These are phyloP conservation scores for Aphaenogaster ashmeadi DNA, from an alignment of 1,140 invertebrate species.

Conservation along the genomic window DNA sequence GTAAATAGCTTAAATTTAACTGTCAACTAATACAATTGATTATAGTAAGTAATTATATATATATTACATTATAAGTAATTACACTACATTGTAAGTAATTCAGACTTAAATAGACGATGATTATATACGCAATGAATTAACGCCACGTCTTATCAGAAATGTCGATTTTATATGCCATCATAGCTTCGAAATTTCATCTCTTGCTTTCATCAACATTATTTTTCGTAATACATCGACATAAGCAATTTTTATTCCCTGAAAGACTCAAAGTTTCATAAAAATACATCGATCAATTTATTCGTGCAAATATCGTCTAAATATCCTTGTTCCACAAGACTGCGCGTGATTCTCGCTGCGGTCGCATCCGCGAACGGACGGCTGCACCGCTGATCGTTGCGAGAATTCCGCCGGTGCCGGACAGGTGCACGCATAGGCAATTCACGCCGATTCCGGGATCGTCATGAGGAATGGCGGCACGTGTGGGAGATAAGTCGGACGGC, in stretches of 20 bases:
- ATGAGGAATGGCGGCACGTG: constrained; percentile 45
- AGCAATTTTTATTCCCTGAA: neutral
- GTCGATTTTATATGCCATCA: neutral
- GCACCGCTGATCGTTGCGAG: constrained; percentile 11
- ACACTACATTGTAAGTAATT: neutral
- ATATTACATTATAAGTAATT: neutral
- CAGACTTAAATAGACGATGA: neutral
- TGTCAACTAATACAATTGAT: neutral
- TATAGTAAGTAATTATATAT: neutral
- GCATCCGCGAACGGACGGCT: constrained; percentile 24
- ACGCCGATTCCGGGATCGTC: constrained; percentile 53
- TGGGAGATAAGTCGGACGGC: constrained; percentile 60
- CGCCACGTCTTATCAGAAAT: neutral
- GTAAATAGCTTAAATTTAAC: neutral
- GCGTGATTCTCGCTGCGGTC: neutral
- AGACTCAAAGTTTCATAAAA: neutral
- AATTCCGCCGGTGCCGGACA: constrained; percentile 41
- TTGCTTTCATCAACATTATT: neutral
- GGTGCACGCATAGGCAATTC: constrained; percentile 69
- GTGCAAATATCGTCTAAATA: neutral
- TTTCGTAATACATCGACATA: neutral
- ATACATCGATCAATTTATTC: neutral
- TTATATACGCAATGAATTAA: neutral
- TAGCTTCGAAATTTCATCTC: neutral
- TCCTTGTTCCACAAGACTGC: neutral